Evolutionary conservation across 2,113 vertebrate genomes (phyloP).

Genomic region (Leptosomus discolor): DNA sequence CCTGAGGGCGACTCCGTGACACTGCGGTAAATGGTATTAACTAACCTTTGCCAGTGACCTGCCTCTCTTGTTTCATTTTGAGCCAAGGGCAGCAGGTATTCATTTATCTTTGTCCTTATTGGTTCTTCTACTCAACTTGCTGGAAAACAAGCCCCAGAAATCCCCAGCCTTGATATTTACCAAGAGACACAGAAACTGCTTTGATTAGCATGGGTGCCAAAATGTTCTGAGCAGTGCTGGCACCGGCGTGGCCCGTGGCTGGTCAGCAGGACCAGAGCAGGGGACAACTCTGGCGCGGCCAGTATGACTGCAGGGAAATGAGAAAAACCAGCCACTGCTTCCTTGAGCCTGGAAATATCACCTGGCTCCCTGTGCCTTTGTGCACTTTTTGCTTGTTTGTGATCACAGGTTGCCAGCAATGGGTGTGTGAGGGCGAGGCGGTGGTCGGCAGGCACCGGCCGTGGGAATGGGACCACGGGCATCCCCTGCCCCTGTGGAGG

Average conservation of each 20-base stretch:
- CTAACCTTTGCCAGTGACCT: constrained; percentile 47
- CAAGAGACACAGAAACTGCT: not conserved
- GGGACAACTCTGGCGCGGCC: not conserved
- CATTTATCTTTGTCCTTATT: constrained; percentile 41
- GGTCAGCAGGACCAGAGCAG: fast-evolving
- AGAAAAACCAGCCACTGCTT: not conserved
- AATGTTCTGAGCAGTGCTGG: not conserved
- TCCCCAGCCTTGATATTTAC: constrained; percentile 61
- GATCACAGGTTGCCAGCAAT: not conserved
- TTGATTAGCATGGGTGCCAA: not conserved
- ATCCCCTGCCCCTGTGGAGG: fast-evolving
- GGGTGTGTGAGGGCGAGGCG: fast-evolving
- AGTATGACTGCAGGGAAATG: not conserved
- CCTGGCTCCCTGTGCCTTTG: not conserved
- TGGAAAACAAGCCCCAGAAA: constrained; percentile 56
- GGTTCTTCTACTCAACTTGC: constrained; percentile 35
- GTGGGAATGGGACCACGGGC: not conserved
- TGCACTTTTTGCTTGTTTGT: not conserved
- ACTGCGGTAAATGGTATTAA: not conserved
- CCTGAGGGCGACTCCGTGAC: fast-evolving
- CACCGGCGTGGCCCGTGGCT: fast-evolving
- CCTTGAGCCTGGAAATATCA: not conserved
- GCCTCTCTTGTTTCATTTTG: constrained; percentile 55
- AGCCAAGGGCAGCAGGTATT: constrained; percentile 30
- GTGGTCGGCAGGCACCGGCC: not conserved